These are phyloP conservation scores for Gallinago solitaria DNA, from an alignment of 2,797 vertebrate species.

Conservation along the genomic window DNA sequence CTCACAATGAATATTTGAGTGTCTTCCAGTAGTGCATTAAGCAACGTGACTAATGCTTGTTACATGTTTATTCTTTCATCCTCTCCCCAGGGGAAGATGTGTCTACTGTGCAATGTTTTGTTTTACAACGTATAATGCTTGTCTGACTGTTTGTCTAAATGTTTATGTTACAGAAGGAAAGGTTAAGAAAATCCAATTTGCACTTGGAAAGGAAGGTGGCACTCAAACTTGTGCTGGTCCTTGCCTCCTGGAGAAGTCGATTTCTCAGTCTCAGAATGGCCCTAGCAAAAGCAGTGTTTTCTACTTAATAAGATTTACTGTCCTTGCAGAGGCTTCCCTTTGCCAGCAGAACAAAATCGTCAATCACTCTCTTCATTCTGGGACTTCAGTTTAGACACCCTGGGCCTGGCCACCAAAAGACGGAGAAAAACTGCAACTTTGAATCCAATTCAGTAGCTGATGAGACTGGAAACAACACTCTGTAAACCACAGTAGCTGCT, in stretches of 20 bases:
- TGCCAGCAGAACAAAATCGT: not conserved
- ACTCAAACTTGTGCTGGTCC: not conserved
- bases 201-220: constrained; percentile 2
- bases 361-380: not conserved
- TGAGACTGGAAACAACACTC: not conserved
- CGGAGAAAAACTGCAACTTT: not conserved
- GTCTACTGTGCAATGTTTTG: constrained; percentile 46
- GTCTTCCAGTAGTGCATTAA: constrained; percentile 41
- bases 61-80: constrained; percentile 51
- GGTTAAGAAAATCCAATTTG: constrained; percentile 57
- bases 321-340: constrained; percentile 10
- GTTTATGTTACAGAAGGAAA: constrained; percentile 48
- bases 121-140: constrained; percentile 52
- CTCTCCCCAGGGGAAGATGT: constrained; percentile 37
- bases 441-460: not conserved
- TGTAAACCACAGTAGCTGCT: not conserved
- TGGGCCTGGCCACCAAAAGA: not conserved
- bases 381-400: not conserved
- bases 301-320: not conserved
- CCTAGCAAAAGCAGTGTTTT: not conserved
- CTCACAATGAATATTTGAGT: constrained; percentile 25
- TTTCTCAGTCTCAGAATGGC: not conserved
- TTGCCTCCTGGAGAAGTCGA: not conserved
- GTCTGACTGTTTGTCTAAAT: constrained; percentile 45
- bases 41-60: constrained; percentile 50